phyloP scores from a whole-genome alignment of 2,888 invertebrate species.

The Prionchulus punctatus region DNA sequence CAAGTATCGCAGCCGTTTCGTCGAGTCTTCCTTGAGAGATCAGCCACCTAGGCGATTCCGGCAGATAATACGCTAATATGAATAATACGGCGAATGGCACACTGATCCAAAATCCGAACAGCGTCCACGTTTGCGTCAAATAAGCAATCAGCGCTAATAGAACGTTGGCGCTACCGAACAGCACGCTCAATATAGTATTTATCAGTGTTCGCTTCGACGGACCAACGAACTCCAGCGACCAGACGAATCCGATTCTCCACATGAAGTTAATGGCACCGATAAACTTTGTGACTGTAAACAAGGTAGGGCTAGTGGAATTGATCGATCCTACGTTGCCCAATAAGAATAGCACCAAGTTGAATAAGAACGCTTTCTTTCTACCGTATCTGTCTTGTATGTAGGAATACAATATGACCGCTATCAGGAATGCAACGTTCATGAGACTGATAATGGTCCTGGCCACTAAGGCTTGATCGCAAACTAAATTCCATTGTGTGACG shows the following conservation, averaged over 20 bases:
- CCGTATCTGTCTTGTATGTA: too few relatives aligned
- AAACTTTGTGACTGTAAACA: background rate
- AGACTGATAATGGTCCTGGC: too few relatives aligned
- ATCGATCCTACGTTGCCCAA: background rate
- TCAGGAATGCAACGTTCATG: too few relatives aligned
- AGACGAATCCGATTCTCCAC: background rate
- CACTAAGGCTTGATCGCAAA: too few relatives aligned
- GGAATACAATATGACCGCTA: too few relatives aligned
- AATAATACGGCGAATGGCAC: conserved; percentile 3
- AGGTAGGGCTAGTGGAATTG: background rate
- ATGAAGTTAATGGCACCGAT: background rate
- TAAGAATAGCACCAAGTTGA: background rate
- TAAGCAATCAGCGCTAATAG: conserved; percentile 5
- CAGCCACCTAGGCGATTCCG: conserved; percentile 11
- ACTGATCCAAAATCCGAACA: background rate
- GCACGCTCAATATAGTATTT: conserved; percentile 1
- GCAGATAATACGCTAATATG: background rate
- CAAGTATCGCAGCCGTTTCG: background rate
- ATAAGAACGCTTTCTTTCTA: conserved; percentile 3
- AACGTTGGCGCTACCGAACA: conserved; percentile 2
- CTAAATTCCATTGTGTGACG: too few relatives aligned
- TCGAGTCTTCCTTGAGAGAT: background rate
- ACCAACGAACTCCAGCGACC: conserved; percentile 9
- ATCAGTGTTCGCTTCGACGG: conserved; percentile 5
- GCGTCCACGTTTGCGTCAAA: background rate